Conservation (phyloP, 2,888 invertebrate species). For the Copidosoma aretas region DNA sequence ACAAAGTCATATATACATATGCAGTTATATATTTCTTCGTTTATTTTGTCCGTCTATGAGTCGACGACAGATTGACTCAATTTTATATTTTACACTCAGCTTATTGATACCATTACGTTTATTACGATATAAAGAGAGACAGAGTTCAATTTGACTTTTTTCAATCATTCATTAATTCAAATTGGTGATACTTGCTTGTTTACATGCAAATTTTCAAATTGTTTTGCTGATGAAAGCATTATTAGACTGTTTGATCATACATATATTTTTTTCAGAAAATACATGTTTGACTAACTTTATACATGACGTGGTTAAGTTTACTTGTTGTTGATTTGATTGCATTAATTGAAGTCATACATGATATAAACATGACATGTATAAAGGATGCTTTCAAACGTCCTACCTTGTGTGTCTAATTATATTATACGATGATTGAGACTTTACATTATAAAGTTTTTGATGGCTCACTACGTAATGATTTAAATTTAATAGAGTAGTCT, state of each 20-base stretch:
- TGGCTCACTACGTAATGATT: no score
- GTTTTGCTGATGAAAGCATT: background rate
- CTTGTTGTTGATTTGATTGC: background rate
- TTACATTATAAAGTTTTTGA: background rate
- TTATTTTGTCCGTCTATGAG: no score
- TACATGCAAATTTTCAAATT: slow-evolving; percentile 1
- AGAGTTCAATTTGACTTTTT: background rate
- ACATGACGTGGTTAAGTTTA: background rate
- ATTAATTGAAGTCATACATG: background rate
- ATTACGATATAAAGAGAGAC: slow-evolving; percentile 13
- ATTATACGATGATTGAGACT: background rate
- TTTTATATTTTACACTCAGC: background rate
- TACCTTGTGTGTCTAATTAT: slow-evolving; percentile 30
- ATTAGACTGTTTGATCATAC: background rate
- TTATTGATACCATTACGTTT: slow-evolving; percentile 8
- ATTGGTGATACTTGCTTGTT: no score
- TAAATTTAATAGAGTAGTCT: background rate
- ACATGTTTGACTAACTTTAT: background rate
- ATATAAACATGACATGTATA: slow-evolving; percentile 17
- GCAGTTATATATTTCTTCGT: slow-evolving; percentile 2
- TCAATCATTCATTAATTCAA: no score
- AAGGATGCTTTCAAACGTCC: slow-evolving; percentile 26
- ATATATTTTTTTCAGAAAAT: background rate
- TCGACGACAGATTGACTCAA: no score
- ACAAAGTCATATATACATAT: slow-evolving; percentile 12